These are phyloP conservation scores for Sturnus vulgaris DNA, from an alignment of 2,113 vertebrate species.

Conservation along the genomic window DNA sequence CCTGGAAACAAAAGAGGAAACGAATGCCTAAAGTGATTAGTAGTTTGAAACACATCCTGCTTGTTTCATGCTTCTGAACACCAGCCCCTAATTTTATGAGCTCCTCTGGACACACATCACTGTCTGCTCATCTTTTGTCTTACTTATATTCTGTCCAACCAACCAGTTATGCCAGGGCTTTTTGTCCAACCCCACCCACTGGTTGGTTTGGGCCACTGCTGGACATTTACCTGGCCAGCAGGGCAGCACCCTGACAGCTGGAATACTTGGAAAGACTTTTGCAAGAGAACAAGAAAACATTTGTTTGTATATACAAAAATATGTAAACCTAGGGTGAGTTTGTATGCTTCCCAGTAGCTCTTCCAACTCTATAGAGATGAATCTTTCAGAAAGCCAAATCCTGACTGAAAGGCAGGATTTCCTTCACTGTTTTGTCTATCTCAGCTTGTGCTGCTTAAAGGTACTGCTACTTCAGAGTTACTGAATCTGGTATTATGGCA, in stretches of 20 bases:
- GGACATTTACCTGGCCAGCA: not conserved
- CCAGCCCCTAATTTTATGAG: not conserved
- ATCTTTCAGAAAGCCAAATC: not conserved
- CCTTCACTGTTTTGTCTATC: not conserved
- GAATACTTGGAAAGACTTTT: not conserved
- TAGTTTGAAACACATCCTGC: not conserved
- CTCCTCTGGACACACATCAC: not conserved
- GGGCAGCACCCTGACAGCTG: not conserved
- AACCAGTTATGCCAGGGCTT: not conserved
- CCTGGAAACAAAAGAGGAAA: not conserved
- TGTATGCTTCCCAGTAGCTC: not conserved
- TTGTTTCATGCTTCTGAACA: not conserved
- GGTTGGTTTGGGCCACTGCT: fast-evolving
- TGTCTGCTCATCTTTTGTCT: not conserved
- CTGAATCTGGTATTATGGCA: not conserved
- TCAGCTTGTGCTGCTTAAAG: not conserved
- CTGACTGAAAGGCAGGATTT: not conserved
- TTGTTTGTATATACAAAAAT: fast-evolving
- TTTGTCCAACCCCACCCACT: not conserved
- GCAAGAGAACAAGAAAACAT: not conserved
- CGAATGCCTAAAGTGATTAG: not conserved
- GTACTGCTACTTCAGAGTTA: not conserved
- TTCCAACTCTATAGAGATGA: not conserved
- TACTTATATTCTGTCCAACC: not conserved
- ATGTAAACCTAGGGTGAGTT: not conserved